These are phyloP conservation scores for Germaria angustata DNA, from an alignment of 2,888 invertebrate genomes.

Conservation along the genomic window DNA sequence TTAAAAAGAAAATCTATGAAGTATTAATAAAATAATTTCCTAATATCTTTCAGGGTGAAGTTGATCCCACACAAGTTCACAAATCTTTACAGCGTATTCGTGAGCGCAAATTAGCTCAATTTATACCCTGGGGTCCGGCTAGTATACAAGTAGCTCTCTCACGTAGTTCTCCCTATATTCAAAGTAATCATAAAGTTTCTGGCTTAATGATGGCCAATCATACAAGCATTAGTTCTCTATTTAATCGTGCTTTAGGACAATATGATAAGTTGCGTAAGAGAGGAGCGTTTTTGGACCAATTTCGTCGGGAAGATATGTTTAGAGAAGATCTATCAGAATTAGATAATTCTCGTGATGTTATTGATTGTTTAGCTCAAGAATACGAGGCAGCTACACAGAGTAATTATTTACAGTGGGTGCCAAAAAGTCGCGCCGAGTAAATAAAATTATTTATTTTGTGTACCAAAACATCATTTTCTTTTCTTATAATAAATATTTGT, in stretches of 20 bases:
- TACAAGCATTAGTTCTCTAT: slow-evolving; percentile 97
- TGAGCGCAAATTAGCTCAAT: slow-evolving; percentile 96
- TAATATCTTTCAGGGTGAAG: too few relatives aligned
- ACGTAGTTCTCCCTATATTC: slow-evolving; percentile 96
- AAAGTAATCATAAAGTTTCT: slow-evolving; percentile 96
- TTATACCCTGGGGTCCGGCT: slow-evolving; percentile 99
- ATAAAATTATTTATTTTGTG: too few relatives aligned
- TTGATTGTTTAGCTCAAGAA: slow-evolving; percentile 95
- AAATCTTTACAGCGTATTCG: slow-evolving; percentile 97
- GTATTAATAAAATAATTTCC: too few relatives aligned
- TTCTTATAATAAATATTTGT: too few relatives aligned
- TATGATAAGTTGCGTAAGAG: slow-evolving; percentile 97
- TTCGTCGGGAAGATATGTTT: slow-evolving; percentile 97
- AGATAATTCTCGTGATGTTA: slow-evolving; percentile 93
- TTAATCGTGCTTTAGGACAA: slow-evolving; percentile 94
- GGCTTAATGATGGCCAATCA: slow-evolving; percentile 99
- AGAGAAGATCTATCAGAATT: slow-evolving; percentile 94
- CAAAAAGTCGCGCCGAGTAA: slow-evolving; percentile 68
- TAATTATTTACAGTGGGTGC: slow-evolving; percentile 89
- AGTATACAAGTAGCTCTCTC: slow-evolving; percentile 98
- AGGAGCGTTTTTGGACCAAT: slow-evolving; percentile 98
- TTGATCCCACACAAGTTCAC: slow-evolving; percentile 98
- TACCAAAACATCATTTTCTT: too few relatives aligned
- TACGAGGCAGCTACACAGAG: slow-evolving; percentile 96
- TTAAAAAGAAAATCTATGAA: too few relatives aligned